These are phyloP conservation scores for Stramonita haemastoma DNA, from an alignment of 2,888 invertebrate species.

Conservation along the genomic window DNA sequence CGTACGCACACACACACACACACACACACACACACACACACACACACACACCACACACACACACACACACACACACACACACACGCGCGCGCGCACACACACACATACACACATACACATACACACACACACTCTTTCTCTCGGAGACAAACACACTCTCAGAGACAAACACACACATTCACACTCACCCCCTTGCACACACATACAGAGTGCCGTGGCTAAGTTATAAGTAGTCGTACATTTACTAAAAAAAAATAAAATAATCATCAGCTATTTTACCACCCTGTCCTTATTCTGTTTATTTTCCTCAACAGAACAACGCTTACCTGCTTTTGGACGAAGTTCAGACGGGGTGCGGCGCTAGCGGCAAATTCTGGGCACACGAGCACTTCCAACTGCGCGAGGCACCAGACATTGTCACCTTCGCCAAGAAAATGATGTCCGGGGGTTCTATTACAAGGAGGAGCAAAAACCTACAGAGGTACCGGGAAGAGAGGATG, in stretches of 20 bases:
- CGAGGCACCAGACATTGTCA: conserved; percentile 92
- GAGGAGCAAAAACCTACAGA: conserved; percentile 78
- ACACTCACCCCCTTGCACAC: no score
- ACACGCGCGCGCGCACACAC: background rate
- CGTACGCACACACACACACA: background rate
- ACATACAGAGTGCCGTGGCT: background rate
- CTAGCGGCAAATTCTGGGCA: conserved; percentile 98
- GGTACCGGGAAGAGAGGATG: background rate
- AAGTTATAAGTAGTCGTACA: no score
- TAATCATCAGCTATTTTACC: no score
- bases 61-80: background rate
- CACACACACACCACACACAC: background rate
- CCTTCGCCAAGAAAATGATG: conserved; percentile 98
- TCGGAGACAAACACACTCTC: no score
- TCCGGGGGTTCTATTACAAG: conserved; percentile 93
- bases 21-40: conserved; percentile 7
- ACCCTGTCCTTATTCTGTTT: no score
- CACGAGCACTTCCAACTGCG: conserved; percentile 94
- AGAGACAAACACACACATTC: no score
- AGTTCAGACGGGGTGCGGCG: conserved; percentile 98
- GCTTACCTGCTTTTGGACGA: conserved; percentile 93
- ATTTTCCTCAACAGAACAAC: conserved; percentile 77
- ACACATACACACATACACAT: no score
- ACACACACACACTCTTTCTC: no score
- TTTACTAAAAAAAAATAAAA: no score